A percentile compares a stretch with the other conserved stretches of the same genome.
These are phyloP conservation scores for Neodiprion pinetum DNA, from an alignment of 1,140 invertebrate species.

Conservation along the genomic window DNA sequence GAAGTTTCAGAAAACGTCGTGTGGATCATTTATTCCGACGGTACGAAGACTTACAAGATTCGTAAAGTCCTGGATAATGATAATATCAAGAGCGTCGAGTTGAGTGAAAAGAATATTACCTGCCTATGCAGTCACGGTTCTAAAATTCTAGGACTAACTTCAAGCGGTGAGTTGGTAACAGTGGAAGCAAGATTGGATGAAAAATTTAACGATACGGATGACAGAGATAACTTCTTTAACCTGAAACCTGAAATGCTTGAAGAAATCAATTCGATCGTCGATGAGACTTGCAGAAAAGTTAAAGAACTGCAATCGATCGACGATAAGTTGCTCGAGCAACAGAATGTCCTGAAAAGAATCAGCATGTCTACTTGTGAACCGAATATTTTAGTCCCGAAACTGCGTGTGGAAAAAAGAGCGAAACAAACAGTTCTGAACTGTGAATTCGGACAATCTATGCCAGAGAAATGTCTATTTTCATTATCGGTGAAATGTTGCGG, in stretches of 20 bases:
- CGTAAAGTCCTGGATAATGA: conserved; percentile 29
- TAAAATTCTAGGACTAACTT: conserved; percentile 32
- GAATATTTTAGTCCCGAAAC: conserved; percentile 33
- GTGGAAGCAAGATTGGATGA: conserved; percentile 22
- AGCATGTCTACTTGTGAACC: conserved; percentile 47
- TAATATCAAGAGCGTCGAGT: conserved; percentile 19
- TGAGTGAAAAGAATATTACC: conserved; percentile 29
- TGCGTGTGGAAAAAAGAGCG: conserved; percentile 35
- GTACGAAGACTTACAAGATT: conserved; percentile 33
- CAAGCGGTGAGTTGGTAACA: conserved; percentile 10
- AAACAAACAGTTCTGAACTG: conserved; percentile 33
- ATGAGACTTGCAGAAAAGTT: conserved; percentile 40
- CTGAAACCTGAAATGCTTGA: conserved; percentile 43
- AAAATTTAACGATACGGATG: not conserved
- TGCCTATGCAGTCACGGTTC: conserved; percentile 36
- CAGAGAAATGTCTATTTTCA: conserved; percentile 37
- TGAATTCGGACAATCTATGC: conserved; percentile 41
- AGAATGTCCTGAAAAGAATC: conserved; percentile 44
- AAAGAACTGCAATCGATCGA: conserved; percentile 34
- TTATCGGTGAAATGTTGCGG: conserved; percentile 32
- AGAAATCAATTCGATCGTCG: conserved; percentile 33
- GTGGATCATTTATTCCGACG: conserved; percentile 41
- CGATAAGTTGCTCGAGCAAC: conserved; percentile 24
- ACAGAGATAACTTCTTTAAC: conserved; percentile 27
- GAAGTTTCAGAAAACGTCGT: conserved; percentile 22